phyloP scores from a whole-genome alignment of 2,888 invertebrate genomes.

The Pammene aurita region DNA sequence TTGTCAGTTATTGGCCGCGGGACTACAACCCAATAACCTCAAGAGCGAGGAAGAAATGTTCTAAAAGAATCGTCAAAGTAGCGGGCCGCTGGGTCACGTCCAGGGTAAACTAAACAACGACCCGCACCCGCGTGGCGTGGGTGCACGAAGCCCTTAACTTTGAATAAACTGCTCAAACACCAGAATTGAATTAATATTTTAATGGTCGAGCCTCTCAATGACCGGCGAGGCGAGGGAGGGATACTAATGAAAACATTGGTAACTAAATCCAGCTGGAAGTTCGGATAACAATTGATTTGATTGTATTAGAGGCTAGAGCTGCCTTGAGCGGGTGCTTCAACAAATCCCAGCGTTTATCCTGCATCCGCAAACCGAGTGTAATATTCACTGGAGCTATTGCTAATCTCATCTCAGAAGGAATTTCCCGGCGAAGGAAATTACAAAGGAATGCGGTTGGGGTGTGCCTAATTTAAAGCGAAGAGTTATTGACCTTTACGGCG shows the following conservation, averaged over 20 bases:
- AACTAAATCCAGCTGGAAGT: slow-evolving; percentile 26
- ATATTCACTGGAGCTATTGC: background rate
- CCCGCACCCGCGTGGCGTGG: background rate
- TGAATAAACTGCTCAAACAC: slow-evolving; percentile 27
- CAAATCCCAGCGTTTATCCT: background rate
- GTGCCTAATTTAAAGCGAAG: slow-evolving; percentile 2
- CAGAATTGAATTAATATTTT: slow-evolving; percentile 32
- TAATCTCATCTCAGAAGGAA: background rate
- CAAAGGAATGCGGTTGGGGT: background rate
- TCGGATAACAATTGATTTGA: slow-evolving; percentile 22
- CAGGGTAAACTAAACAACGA: background rate
- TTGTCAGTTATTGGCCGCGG: slow-evolving; percentile 1
- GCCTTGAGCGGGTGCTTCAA: background rate
- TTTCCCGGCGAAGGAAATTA: slow-evolving; percentile 1
- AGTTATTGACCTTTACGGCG: background rate
- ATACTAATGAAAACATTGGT: background rate
- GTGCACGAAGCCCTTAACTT: slow-evolving; percentile 21
- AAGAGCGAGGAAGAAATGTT: background rate
- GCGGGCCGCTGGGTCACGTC: background rate
- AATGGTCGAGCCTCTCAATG: slow-evolving; percentile 6
- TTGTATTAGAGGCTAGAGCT: slow-evolving; percentile 6
- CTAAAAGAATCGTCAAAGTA: slow-evolving; percentile 1
- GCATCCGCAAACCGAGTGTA: background rate
- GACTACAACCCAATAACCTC: background rate
- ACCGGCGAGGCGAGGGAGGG: background rate